phyloP scores from a whole-genome alignment of 2,888 invertebrate species.

The Apamea crenata region DNA sequence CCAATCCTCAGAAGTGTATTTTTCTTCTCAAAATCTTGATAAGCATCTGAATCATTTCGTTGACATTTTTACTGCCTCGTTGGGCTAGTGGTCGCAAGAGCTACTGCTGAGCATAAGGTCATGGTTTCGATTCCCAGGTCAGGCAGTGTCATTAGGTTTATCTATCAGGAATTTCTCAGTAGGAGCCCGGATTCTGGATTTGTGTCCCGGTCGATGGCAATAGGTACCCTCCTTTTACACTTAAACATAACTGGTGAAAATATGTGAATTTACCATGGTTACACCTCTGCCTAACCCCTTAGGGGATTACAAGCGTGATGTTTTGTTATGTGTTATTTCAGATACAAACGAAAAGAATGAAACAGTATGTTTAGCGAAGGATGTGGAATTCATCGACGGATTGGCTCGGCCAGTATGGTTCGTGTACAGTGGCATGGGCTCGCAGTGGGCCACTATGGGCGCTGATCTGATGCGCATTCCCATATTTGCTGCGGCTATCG shows the following conservation, averaged over 20 bases:
- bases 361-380: slow-evolving; percentile 67
- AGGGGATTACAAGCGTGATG: neutral
- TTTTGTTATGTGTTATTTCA: slow-evolving; percentile 47
- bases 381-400: slow-evolving; percentile 68
- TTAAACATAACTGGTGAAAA: neutral
- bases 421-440: slow-evolving; percentile 93
- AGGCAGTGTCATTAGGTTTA: neutral
- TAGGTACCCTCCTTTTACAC: neutral
- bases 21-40: neutral
- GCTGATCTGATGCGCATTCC: slow-evolving; percentile 90
- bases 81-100: neutral
- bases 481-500: slow-evolving; percentile 88
- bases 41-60: neutral
- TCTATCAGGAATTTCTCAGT: neutral
- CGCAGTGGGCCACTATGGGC: slow-evolving; percentile 92
- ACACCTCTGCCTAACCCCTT: neutral
- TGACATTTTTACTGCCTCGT: slow-evolving; percentile 20
- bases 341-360: slow-evolving; percentile 68
- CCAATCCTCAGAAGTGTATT: neutral
- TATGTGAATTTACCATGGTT: neutral
- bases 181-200: neutral
- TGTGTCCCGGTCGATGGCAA: neutral
- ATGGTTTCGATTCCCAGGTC: neutral
- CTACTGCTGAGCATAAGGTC: no score
- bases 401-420: slow-evolving; percentile 90